phyloP scores from a whole-genome alignment of 2,888 invertebrate species.

The Lamellibrachia satsuma region DNA sequence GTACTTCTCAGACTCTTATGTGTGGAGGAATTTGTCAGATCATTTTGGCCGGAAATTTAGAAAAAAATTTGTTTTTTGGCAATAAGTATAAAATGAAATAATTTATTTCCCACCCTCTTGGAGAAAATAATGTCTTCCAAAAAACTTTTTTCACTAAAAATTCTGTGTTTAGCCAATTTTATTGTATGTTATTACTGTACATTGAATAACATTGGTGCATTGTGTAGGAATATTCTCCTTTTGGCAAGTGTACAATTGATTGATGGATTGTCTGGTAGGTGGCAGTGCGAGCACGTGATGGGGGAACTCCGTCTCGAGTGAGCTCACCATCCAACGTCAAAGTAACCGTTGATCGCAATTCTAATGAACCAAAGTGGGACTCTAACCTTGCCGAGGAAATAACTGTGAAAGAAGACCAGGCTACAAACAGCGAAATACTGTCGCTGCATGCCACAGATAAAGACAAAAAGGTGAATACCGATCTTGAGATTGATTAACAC shows the following conservation, averaged over 20 bases:
- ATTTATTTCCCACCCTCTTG: too few relatives aligned
- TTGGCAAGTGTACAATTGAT: background rate
- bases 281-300: conserved; percentile 46
- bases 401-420: conserved; percentile 33
- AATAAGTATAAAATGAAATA: background rate
- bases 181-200: too few relatives aligned
- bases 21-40: background rate
- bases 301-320: conserved; percentile 50
- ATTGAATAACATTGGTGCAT: background rate
- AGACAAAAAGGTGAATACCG: conserved; percentile 30
- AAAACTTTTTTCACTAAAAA: background rate
- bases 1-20: background rate
- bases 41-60: background rate
- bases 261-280: conserved; percentile 29
- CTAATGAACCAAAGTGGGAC: conserved; percentile 46
- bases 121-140: background rate
- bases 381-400: conserved; percentile 23
- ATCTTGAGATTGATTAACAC: too few relatives aligned
- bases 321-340: conserved; percentile 45
- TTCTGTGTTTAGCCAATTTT: background rate
- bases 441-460: conserved; percentile 32
- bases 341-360: conserved; percentile 52
- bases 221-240: background rate
- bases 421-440: conserved; percentile 30
- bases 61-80: background rate